Evolutionary conservation across 35 echinoderm and acorn worm genomes (phyloP), one percentile per base, ranked within the genome.

Genomic region (Apostichopus japonicus): DNA sequence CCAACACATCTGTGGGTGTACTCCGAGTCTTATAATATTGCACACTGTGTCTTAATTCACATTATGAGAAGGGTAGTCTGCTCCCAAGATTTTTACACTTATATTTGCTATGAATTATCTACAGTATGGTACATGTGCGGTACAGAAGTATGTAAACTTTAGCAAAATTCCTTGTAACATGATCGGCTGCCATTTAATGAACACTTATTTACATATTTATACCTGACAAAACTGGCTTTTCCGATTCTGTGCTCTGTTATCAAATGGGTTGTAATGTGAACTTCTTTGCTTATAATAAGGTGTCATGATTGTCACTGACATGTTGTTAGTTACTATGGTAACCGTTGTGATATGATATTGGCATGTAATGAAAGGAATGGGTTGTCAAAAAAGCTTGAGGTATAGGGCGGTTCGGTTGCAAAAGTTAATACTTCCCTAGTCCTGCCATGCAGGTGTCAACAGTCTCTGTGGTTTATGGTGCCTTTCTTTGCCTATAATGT

Each of bases 201-300:
- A 61, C 57, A 61, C n/a, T 14, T 75, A 75, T 21, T 75, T 75
- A 23, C n/a, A 23, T 75, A 75, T 75, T 75, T 21, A 24, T 75
- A 75, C 3, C 14, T 67, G 17, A 75, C 17, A 7, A n/a, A 21
- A 23, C 3, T 7, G 4, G 71, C 71, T 75, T 75, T 61, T 75
- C n/a, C 21, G 71, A 23, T 6, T 75, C 71, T 75, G 71, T 23
- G 16, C 71, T 67, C 11, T 75, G 22, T 75, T 21, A 75, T 75
- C 71, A 75, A 75, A 75, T 75, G 71, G 71, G 71, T 75, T 75
- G 71, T 75, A 75, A 75, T 23, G 22, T 75, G 71, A 75, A 75
- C 71, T 75, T 75, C 13, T 75, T 6, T 75, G 71, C 15, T 75
- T 75, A 75, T 75, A 21, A 75, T 75, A 75, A 75, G 17, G 71